Evolutionary conservation across 2,888 invertebrate species (phyloP).

Genomic region (Pocota personata): DNA sequence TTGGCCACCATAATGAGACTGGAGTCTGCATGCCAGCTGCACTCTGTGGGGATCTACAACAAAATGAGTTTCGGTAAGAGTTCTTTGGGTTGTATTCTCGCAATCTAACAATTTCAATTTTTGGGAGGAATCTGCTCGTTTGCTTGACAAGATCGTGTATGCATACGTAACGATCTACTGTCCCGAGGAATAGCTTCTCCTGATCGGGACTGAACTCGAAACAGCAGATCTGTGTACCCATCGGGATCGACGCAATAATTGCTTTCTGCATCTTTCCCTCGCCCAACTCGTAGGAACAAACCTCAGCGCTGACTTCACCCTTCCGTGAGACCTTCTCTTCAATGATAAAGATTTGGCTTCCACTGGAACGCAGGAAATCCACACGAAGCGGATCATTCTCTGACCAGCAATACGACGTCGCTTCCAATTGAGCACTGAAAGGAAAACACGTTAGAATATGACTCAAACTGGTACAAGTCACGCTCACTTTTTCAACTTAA

Average conservation of each 20-base stretch:
- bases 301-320: slow-evolving; percentile 89
- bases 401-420: slow-evolving; percentile 91
- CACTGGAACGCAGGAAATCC: slow-evolving; percentile 88
- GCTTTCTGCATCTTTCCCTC: slow-evolving; percentile 86
- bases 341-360: slow-evolving; percentile 89
- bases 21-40: slow-evolving; percentile 89
- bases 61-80: slow-evolving; percentile 32
- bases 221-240: slow-evolving; percentile 88
- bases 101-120: slow-evolving; percentile 92
- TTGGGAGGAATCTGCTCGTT: slow-evolving; percentile 87
- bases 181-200: slow-evolving; percentile 90
- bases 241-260: slow-evolving; percentile 87
- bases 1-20: slow-evolving; percentile 88
- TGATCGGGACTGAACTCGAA: slow-evolving; percentile 88
- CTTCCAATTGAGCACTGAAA: slow-evolving; percentile 87
- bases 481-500: slow-evolving; percentile 87
- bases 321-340: slow-evolving; percentile 91
- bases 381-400: slow-evolving; percentile 95
- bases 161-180: slow-evolving; percentile 92
- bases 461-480: slow-evolving; percentile 2
- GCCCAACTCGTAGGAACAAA: slow-evolving; percentile 85
- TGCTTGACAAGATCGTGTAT: slow-evolving; percentile 90
- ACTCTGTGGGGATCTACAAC: slow-evolving; percentile 86
- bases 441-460: slow-evolving; percentile 8
- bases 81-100: no score